Evolutionary conservation across 1,140 invertebrate species (phyloP), one percentile per base, ranked within the genome.

Genomic region (Drosophila leontia): DNA sequence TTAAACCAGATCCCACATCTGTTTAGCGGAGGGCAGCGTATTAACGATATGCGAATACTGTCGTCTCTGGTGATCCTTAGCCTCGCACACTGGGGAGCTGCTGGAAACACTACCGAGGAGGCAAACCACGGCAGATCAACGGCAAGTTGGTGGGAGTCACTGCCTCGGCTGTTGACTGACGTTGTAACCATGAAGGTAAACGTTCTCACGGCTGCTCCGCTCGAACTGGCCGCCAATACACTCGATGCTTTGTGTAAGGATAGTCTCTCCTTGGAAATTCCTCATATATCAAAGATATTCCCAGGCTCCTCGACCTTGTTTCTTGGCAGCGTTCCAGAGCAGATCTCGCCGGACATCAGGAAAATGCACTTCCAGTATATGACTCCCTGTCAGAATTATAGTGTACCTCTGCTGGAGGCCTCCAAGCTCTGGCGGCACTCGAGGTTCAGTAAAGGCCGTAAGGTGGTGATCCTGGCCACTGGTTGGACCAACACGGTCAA

Each of bases 361-460:
- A 80, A 83, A 68, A 91, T 91, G 70, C 64, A 90, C 41, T 90
- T 92, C 44, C 87, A 91, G 42, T 91, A 91, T 7, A 91, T 90
- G 82, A 91, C 90, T 7, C 78, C 83, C 0, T 87, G 87, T 26
- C 45, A 86, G 9, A 91, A 91, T 60, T 80, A 81, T 11, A 87
- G 74, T 65, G 82, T 91, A 3, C 90, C 90, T 0, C 19, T 91
- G 4, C 39, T 86, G 53, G 59, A 91, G 32, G 82, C 90, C 3
- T 51, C 74, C 3, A 64, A 58, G 29, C 56, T 91, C 0, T 91
- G 90, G 90, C 65, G 44, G 13, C 82, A 91, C 53, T 68, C 85
- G 0, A 55, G 60, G 41, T 91, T 91, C 29, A 59, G 72, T 4
- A 57, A 70, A 17, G 77, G 75, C 45, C 77, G 63, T 3, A 91